These are phyloP conservation scores for Turritopsis dohrnii DNA, from an alignment of 30 jellyfish, hydroid and myxozoan species.

Conservation along the genomic window DNA sequence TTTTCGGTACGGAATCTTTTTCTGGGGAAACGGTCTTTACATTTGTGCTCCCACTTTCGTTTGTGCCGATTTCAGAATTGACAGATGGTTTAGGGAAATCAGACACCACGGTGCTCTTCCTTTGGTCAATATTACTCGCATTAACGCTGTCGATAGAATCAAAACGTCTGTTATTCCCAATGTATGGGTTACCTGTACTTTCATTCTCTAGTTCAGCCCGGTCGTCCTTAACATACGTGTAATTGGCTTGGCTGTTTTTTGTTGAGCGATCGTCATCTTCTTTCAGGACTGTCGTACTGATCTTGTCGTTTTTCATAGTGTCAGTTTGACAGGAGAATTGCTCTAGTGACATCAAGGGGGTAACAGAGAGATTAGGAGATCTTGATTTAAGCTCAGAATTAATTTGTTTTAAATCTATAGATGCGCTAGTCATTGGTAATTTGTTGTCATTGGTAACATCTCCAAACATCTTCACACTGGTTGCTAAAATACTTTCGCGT, in stretches of 20 bases:
- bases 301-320: neutral
- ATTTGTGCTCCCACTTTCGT: neutral
- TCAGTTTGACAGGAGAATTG: neutral
- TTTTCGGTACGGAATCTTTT: neutral
- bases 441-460: neutral
- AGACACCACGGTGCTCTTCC: neutral
- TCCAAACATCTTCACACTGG: constrained; percentile 7
- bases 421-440: neutral
- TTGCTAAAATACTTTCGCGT: constrained; percentile 20
- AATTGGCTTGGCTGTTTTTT: neutral
- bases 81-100: neutral
- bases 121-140: neutral
- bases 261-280: neutral
- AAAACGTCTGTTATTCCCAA: neutral
- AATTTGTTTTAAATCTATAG: neutral
- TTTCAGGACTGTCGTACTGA: neutral
- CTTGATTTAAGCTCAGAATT: neutral
- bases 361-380: neutral
- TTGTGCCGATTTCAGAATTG: neutral
- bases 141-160: neutral
- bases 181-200: neutral
- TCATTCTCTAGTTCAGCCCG: neutral
- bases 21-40: neutral
- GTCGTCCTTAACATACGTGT: neutral
- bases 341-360: neutral